Base-by-base conservation (phyloP, 2,113 vertebrate genomes). In the Aptenodytes forsteri region DNA sequence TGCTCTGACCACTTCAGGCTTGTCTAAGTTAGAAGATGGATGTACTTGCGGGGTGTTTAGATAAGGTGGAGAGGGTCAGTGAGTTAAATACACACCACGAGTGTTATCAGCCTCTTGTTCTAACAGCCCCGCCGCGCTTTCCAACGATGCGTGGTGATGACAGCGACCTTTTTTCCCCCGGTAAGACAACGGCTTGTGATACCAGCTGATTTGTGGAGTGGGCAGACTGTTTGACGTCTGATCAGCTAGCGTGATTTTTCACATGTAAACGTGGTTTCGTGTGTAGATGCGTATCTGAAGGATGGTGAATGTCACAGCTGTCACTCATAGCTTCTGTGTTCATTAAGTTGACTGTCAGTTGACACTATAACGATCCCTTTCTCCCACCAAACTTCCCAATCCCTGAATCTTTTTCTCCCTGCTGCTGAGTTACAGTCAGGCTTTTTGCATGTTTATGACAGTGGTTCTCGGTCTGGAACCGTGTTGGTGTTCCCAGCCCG, bases 201-300 rank as follows among this genome's bases (percentile, higher is more conserved):
- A 19, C 40, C 36, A 8, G 49, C 61, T 46, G 82, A 7, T 30
- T 14, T 70, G 46, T 32, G 61, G 44, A 27, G 54, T 4, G 67
- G 69, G 46, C 71, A n/a, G n/a, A 49, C 47, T 61, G 80, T 32
- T 21, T 20, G 76, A 8, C 1, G 1, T 22, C 86, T 32, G 44
- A 9, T 10, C 9, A 6, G 55, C 47, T 32, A 2, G 19, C 3
- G 10, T 26, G 50, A 19, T 36, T 85, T 87, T 49, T 70, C 55
- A 16, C 18, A 0, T 9, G 30, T 62, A 11, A 32, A 23, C 1
- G 0, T 26, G 34, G 47, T 11, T 62, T 20, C 0, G 0, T 27
- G 16, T 32, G 40, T 49, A 46, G 83, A 30, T 1, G 3, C 0
- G 1, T 10, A 9, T 22, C 40, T 44, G 69, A 25, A n/a, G 83